Base-by-base conservation (phyloP, 2,888 invertebrate genomes). In the Apodemia hepburni region DNA sequence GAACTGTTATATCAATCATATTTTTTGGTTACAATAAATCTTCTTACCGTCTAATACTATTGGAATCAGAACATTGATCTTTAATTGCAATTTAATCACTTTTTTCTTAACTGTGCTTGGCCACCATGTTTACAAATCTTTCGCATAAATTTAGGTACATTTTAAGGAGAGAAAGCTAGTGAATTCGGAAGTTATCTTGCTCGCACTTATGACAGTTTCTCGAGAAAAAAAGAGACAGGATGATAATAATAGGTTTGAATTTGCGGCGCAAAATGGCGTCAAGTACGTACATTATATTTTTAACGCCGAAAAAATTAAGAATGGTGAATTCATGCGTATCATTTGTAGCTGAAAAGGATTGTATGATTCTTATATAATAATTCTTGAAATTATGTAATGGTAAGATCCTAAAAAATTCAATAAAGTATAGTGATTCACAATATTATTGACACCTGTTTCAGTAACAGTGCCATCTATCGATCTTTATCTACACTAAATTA, bases 41-140 rank as follows among this genome's bases (percentile, higher is more conserved):
- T 73, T 82, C 79, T 76, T 80, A 83, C 80, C 82, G 77, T 71
- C 74, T 73, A 64, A 64, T 71, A 73, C 71, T 73, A 69, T 69
- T 71, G 63, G n/a, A 22, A 71, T 68, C 64, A 70, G 65, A 70
- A 73, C 69, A 15, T 27, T 67, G 68, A 71, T 72, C 72, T 71
- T 68, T 68, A 71, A 69, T 61, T 60, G 45, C 45, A 54, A 45
- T 59, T 60, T 61, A 66, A 58, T 58, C 33, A 47, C 73, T 77
- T 33, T 79, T 81, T 81, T 60, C 54, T 64, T 66, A 64, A 58
- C 60, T 63, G 69, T 69, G 70, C 84, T 84, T 80, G 78, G 84
- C 89, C 87, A 84, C 91, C 91, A 91, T 91, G 90, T 91, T 91
- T 91, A 91, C 91, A 91, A 90, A 87, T 90, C 81, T 81, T 84